A percentile compares a stretch with the other conserved stretches of the same genome.
Conservation (phyloP, 2,797 vertebrate species). For the Arctocebus calabarensis region DNA sequence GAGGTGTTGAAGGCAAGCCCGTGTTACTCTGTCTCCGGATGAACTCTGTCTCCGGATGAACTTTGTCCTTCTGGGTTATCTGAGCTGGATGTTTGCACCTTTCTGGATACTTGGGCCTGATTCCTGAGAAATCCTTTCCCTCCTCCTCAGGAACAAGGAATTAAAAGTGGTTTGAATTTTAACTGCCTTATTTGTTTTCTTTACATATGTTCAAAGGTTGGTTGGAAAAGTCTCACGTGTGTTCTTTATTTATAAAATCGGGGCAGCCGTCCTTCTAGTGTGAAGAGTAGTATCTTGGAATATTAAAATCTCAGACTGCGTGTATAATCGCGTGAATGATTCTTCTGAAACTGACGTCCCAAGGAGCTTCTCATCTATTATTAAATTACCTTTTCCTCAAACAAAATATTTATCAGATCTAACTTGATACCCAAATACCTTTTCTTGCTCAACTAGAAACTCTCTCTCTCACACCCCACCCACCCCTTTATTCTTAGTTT, state of each 20-base stretch:
- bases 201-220: constrained; percentile 45
- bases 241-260: constrained; percentile 83
- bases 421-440: constrained; percentile 77
- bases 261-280: constrained; percentile 80
- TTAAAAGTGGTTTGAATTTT: constrained; percentile 84
- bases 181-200: constrained; percentile 64
- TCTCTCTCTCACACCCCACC: neutral
- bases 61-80: neutral
- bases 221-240: neutral
- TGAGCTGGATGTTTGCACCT: neutral
- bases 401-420: constrained; percentile 85
- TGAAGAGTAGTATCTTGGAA: constrained; percentile 76
- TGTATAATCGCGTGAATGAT: constrained; percentile 80
- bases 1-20: constrained; percentile 45
- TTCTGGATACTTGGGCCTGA: neutral
- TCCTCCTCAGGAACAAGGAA: constrained; percentile 72
- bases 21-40: neutral
- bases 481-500: neutral
- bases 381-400: constrained; percentile 78
- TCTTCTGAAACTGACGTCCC: constrained; percentile 83
- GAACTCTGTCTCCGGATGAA: neutral
- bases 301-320: constrained; percentile 83
- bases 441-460: constrained; percentile 71
- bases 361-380: constrained; percentile 85
- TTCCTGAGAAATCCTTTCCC: constrained; percentile 36